These are phyloP conservation scores for Drosophila sp. DNA, from an alignment of 1,140 invertebrate species.

Conservation along the genomic window DNA sequence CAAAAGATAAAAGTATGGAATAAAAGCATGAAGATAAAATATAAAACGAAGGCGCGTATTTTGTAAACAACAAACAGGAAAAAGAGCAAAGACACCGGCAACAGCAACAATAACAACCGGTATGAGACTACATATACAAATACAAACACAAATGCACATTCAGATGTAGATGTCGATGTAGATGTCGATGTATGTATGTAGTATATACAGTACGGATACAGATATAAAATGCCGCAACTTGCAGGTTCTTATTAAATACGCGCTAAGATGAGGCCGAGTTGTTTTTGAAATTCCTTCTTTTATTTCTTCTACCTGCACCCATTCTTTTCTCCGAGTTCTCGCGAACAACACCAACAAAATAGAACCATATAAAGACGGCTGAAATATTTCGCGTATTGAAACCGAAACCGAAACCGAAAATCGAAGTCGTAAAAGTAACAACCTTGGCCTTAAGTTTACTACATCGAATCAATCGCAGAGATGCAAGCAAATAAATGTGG, in stretches of 20 bases:
- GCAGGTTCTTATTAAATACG: slow-evolving; percentile 58
- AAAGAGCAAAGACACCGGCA: slow-evolving; percentile 36
- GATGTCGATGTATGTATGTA: too few relatives aligned
- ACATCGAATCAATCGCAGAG: slow-evolving; percentile 28
- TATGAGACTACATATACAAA: slow-evolving; percentile 36
- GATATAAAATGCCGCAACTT: slow-evolving; percentile 74
- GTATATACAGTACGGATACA: slow-evolving; percentile 48
- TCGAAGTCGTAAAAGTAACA: slow-evolving; percentile 48
- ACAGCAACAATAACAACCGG: slow-evolving; percentile 44
- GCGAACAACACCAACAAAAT: slow-evolving; percentile 32
- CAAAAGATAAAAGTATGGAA: slow-evolving; percentile 20
- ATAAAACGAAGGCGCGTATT: slow-evolving; percentile 58
- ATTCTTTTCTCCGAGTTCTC: slow-evolving; percentile 16
- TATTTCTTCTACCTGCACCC: slow-evolving; percentile 60
- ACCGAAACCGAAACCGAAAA: slow-evolving; percentile 39
- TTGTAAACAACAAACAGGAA: slow-evolving; percentile 75
- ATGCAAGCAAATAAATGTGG: slow-evolving; percentile 59
- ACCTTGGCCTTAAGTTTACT: slow-evolving; percentile 64
- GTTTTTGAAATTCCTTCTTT: slow-evolving; percentile 61
- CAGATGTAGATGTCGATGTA: too few relatives aligned
- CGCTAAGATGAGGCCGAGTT: slow-evolving; percentile 42
- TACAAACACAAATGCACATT: too few relatives aligned
- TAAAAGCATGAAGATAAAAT: slow-evolving; percentile 30
- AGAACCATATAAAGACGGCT: slow-evolving; percentile 50
- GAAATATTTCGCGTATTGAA: slow-evolving; percentile 35